Base-by-base conservation (phyloP, 2,113 vertebrate species). In the Tympanuchus pallidicinctus region DNA sequence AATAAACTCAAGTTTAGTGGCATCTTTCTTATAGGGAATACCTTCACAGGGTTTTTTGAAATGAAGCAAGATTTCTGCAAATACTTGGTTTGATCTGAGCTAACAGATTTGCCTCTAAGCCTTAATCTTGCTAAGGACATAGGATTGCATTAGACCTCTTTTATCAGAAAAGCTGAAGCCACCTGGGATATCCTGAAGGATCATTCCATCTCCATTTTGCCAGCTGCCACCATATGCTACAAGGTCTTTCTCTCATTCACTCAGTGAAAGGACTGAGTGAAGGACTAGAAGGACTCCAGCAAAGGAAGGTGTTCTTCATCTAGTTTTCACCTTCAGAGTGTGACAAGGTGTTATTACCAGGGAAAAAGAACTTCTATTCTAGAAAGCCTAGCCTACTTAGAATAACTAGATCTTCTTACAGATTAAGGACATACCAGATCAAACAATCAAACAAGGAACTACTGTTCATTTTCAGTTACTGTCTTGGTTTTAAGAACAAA, bases 1-100 rank as follows among this genome's bases (percentile, higher is more conserved):
- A 86, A 82, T 56, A 83, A 59, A 64, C 20, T 72, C 30, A 59
- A 27, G 32, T 81, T 66, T 45, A 66, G 15, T 17, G 25, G 7
- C 50, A 48, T 11, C 4, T 1, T 61, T 82, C 24, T 76, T 54
- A n/a, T 1, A 48, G 9, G 24, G 5, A 5, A 0, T 6, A 42
- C 2, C 1, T 82, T 65, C 72, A 36, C n/a, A 73, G n/a, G 78
- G 18, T 6, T 27, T 81, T 74, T 67, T 56, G 24, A 64, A 19
- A 8, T 28, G 8, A 65, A 90, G 11, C 10, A 30, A 22, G 4
- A 13, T 32, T 69, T 86, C 61, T 64, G 19, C 32, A 61, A 91
- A 13, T 30, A 42, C 10, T 24, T 1, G 1, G 25, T 3, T 76
- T 43, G 17, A 80, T 48, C 6, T 74, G 13, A 88, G 57, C 10